Evolutionary conservation across 2,113 vertebrate species (phyloP).

Genomic region (Ammospiza nelsoni): DNA sequence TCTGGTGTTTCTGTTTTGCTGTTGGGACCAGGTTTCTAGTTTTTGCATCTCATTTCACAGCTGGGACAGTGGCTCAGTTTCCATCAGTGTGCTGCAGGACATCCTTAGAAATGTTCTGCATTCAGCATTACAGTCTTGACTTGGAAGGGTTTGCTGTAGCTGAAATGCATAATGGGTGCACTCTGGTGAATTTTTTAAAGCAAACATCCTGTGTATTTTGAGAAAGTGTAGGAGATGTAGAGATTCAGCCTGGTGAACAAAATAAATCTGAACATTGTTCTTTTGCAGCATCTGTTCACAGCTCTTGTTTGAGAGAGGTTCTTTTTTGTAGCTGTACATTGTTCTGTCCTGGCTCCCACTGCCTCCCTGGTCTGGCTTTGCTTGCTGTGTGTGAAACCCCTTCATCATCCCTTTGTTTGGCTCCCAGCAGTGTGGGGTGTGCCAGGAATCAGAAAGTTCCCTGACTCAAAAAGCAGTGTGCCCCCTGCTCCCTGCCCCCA

Average conservation of each 20-base stretch:
- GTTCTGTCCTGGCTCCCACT: background rate
- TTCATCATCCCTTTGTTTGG: background rate
- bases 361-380: background rate
- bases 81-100: background rate
- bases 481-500: background rate
- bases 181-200: background rate
- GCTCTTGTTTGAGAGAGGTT: background rate
- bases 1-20: background rate
- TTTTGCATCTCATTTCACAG: background rate
- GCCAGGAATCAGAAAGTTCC: background rate
- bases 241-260: background rate
- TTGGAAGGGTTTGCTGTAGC: background rate
- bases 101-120: background rate
- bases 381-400: background rate
- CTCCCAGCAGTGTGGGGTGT: background rate
- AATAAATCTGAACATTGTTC: background rate
- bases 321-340: background rate
- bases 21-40: background rate
- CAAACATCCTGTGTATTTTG: background rate
- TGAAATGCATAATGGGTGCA: background rate
- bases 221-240: background rate
- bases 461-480: background rate
- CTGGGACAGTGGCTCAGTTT: background rate
- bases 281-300: background rate
- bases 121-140: background rate